A percentile compares a stretch with the other conserved stretches of the same genome.
phyloP scores from a whole-genome alignment of 2,888 invertebrate species.

The Lasioglossum calceatum region DNA sequence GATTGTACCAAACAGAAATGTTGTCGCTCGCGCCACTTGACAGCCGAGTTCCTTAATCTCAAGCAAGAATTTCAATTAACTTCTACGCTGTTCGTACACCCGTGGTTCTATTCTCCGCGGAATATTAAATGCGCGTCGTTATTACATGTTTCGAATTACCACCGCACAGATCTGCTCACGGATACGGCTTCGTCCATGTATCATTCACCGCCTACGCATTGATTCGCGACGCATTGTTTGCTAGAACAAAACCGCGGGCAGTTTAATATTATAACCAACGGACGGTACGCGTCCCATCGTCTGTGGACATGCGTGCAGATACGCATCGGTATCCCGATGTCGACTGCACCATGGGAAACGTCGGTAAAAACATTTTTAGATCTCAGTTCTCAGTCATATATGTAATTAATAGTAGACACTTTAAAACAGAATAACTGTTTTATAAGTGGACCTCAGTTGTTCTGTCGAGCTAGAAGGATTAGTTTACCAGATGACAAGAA shows the following conservation, averaged over 20 bases:
- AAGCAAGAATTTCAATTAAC: background rate
- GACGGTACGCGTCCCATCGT: conserved; percentile 31
- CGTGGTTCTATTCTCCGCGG: background rate
- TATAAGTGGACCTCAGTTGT: no score
- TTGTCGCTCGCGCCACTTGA: background rate
- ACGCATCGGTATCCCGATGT: background rate
- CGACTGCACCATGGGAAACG: background rate
- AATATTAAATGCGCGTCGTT: conserved; percentile 30
- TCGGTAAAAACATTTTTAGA: background rate
- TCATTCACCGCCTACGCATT: conserved; percentile 44
- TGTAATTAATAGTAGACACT: background rate
- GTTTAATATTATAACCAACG: conserved; percentile 61
- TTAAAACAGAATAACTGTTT: background rate
- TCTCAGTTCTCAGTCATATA: background rate
- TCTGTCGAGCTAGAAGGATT: no score
- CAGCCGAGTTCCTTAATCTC: background rate
- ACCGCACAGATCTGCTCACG: conserved; percentile 23
- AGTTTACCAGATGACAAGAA: no score
- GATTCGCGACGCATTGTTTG: conserved; percentile 54
- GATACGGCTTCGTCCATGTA: conserved; percentile 34
- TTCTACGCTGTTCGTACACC: background rate
- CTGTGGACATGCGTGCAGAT: background rate
- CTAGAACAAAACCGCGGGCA: conserved; percentile 61
- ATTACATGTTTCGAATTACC: conserved; percentile 41
- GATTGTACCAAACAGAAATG: background rate